Conservation (phyloP, 2,113 vertebrate species). For the Ctenodactylus gundi region DNA sequence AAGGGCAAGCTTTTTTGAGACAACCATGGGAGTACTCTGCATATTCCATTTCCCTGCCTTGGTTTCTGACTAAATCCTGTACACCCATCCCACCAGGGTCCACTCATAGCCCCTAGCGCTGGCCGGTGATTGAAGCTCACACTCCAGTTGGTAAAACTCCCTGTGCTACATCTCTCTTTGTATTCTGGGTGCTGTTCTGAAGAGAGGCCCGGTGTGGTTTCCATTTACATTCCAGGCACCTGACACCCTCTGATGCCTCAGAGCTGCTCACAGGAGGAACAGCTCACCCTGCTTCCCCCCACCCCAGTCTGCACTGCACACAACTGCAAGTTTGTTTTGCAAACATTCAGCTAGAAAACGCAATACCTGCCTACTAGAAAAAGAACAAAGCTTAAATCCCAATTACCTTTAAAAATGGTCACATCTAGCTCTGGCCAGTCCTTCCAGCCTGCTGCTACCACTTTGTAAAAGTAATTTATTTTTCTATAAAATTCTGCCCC, state of each 20-base stretch:
- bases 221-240: background rate
- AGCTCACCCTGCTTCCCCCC: background rate
- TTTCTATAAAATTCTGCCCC: background rate
- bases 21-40: too few species aligned
- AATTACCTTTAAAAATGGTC: too few species aligned
- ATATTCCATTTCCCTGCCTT: background rate
- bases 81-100: too few species aligned
- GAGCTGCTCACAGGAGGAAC: background rate
- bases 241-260: background rate
- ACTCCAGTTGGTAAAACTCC: background rate
- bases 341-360: background rate
- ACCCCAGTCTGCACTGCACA: background rate
- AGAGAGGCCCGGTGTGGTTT: fast-evolving
- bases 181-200: background rate
- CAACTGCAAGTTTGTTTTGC: background rate
- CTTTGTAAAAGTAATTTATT: background rate
- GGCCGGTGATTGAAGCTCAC: background rate
- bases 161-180: background rate
- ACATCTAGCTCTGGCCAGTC: too few species aligned
- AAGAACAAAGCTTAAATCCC: background rate
- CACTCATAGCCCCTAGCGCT: background rate
- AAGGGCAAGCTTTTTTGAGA: too few species aligned
- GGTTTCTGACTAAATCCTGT: background rate
- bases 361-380: background rate
- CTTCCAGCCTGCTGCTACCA: background rate